Evolutionary conservation across 2,113 vertebrate species (phyloP), one percentile per base, ranked within the genome.

Genomic region (Aegotheles bennettii): DNA sequence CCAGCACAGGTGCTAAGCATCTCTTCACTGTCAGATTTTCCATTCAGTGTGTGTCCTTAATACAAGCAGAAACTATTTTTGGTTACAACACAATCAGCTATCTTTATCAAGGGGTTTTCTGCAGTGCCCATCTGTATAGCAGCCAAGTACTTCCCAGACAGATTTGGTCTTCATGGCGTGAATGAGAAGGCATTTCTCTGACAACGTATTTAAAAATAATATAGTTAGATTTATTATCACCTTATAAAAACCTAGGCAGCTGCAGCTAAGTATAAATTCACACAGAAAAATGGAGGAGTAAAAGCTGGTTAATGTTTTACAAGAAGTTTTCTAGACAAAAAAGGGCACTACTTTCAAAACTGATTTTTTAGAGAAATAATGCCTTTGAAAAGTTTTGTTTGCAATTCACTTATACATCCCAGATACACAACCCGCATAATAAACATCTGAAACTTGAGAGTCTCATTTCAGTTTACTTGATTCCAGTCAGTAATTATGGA

Each of bases 191-290:
- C 36, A 80, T 87, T 94, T 94, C 70, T 91, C 75, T 97, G 92
- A 95, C 85, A 92, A 94, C 91, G 89, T 80, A 92, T 93, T 94
- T 95, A 75, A 96, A 96, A 96, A 93, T 92, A 95, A 80, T 71
- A 51, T 29, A 65, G 43, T 43, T 69, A 88, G 76, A 89, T 95
- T 80, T 96, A 93, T 91, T 90, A 95, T 86, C 86, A 93, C 83
- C 86, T 88, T 92, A 75, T 96, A 96, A 96, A 96, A 95, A 61
- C 36, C 60, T 24, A 86, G 64, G 82, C 92, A 96, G 79, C 88
- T 92, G 85, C 73, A 89, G 60, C 56, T 88, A 84, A 94, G 71
- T 86, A 64, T 78, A 75, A 94, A 96, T 50, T 64, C 76, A 81
- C 28, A 40, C 47, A 56, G 60, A 51, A 60, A 80, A 94, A 77